Evolutionary conservation across 2,888 invertebrate genomes (phyloP).

Genomic region (Lagria hirta): DNA sequence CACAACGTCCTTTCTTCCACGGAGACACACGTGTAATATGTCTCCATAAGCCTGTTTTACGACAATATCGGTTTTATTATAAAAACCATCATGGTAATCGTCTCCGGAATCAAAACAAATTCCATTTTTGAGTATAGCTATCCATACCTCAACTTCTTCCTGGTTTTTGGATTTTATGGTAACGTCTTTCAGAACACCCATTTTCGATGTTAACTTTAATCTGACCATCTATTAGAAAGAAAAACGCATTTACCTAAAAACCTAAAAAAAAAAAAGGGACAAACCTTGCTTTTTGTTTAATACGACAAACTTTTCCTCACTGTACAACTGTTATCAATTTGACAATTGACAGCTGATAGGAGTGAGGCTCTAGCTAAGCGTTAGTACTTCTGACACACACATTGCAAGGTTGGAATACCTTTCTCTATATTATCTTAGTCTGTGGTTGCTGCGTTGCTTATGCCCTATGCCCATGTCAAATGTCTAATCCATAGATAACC

Average conservation of each 20-base stretch:
- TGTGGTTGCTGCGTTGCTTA: no score
- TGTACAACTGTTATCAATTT: no score
- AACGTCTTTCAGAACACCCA: slow-evolving; percentile 1
- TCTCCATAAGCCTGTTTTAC: slow-evolving; percentile 2
- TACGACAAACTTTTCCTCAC: no score
- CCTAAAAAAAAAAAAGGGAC: slow-evolving; percentile 3
- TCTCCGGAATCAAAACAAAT: neutral
- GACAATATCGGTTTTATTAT: slow-evolving; percentile 1
- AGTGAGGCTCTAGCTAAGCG: no score
- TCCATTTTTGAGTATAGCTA: slow-evolving; percentile 1
- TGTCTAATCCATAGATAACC: no score
- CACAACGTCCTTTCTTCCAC: slow-evolving; percentile 1
- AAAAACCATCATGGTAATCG: neutral
- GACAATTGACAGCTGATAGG: no score
- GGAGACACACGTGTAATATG: slow-evolving; percentile 7
- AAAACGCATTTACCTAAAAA: slow-evolving; percentile 4
- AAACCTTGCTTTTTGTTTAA: slow-evolving; percentile 2
- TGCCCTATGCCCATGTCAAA: no score
- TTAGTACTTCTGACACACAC: no score
- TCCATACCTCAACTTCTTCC: no score
- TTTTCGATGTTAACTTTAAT: neutral
- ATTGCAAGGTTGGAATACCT: no score
- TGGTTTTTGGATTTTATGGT: no score
- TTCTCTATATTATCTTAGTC: no score
- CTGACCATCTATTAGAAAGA: slow-evolving; percentile 4